A percentile compares a stretch with the other conserved stretches of the same genome.
phyloP scores from a whole-genome alignment of 2,888 invertebrate genomes.

The Chrysodeixis includens region DNA sequence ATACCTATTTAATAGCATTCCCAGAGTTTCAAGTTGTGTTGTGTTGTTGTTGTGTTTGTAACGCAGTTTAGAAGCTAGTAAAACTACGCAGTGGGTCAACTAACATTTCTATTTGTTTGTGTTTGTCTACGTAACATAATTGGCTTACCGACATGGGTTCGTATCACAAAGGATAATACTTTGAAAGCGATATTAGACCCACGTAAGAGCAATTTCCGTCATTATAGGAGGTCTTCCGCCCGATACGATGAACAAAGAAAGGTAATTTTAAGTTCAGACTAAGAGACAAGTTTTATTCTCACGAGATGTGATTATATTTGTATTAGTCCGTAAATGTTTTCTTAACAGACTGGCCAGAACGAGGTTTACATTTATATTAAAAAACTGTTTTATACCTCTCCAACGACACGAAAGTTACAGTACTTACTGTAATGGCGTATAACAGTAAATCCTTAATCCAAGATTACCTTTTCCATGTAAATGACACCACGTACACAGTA shows the following conservation, averaged over 20 bases:
- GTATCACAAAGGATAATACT: slow-evolving; percentile 38
- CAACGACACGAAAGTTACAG: too few species aligned
- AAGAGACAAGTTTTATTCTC: neutral
- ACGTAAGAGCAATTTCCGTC: slow-evolving; percentile 36
- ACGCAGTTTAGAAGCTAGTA: neutral
- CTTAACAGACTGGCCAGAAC: neutral
- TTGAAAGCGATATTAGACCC: slow-evolving; percentile 39
- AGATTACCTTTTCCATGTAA: neutral
- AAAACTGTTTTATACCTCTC: neutral
- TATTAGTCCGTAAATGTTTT: neutral
- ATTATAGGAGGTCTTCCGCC: slow-evolving; percentile 23
- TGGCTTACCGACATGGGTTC: slow-evolving; percentile 15
- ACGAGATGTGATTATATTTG: slow-evolving; percentile 1
- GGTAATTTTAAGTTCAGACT: neutral
- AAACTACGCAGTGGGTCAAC: too few species aligned
- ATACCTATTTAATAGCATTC: too few species aligned
- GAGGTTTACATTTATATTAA: neutral
- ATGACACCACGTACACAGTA: neutral
- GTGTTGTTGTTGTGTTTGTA: too few species aligned
- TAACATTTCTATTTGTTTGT: slow-evolving; percentile 2
- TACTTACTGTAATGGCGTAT: too few species aligned
- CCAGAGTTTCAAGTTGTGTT: too few species aligned
- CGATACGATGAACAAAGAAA: slow-evolving; percentile 39
- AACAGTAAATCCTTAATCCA: neutral
- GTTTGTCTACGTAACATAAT: slow-evolving; percentile 20